A percentile compares a stretch with the other conserved stretches of the same genome.
Conservation (phyloP, 2,113 vertebrate genomes). For the Dicaeum eximium region DNA sequence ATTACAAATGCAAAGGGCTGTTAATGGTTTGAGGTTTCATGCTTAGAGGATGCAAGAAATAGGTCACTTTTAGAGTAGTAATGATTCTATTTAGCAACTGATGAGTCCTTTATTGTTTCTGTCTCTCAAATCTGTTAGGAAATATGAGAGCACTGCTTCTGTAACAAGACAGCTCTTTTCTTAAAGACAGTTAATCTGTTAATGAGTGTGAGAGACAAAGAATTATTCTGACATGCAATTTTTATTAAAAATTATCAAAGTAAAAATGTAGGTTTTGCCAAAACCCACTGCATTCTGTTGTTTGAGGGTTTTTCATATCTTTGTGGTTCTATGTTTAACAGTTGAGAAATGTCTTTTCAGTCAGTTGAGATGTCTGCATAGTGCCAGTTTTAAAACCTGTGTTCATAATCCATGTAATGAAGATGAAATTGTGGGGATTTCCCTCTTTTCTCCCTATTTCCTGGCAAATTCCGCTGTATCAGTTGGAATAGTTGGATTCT, state of each 20-base stretch:
- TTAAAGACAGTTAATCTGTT: slow-evolving; percentile 1
- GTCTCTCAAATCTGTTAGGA: not conserved
- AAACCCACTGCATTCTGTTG: not conserved
- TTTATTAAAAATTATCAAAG: not conserved
- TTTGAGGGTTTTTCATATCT: not conserved
- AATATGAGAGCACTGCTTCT: not conserved
- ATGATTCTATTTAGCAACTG: not conserved
- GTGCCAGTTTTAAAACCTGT: not conserved
- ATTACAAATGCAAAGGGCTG: not conserved
- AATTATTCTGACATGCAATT: not conserved
- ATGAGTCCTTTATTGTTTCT: not conserved
- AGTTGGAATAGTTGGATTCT: not conserved
- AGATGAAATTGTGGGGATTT: not conserved
- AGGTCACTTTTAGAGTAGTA: not conserved
- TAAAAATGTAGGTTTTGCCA: not conserved
- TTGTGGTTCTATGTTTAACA: not conserved
- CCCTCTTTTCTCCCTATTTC: not conserved
- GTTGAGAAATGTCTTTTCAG: not conserved
- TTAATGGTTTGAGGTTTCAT: slow-evolving; percentile 9
- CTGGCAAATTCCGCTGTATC: not conserved
- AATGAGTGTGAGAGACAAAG: not conserved
- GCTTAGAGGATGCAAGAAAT: not conserved
- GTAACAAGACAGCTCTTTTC: not conserved
- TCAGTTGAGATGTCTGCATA: not conserved
- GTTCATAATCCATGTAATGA: not conserved